phyloP scores from a whole-genome alignment of 2,888 invertebrate species.

The Yponomeuta evonymella region DNA sequence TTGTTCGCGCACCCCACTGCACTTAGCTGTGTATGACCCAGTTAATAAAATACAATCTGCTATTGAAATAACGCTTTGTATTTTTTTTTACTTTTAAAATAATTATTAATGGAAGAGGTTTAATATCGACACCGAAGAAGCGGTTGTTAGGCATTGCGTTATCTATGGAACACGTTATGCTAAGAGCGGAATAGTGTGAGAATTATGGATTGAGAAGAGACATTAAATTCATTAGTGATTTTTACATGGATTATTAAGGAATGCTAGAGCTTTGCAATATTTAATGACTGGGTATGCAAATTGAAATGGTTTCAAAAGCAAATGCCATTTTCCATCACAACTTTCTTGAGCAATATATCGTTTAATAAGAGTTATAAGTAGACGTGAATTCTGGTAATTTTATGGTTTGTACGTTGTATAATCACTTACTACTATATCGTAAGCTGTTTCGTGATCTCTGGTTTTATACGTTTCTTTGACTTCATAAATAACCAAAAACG shows the following conservation, averaged over 20 bases:
- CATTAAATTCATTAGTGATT: neutral
- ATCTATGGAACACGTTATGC: no score
- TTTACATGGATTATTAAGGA: neutral
- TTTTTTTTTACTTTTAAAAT: no score
- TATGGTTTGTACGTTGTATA: neutral
- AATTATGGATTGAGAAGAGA: neutral
- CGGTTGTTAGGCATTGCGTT: no score
- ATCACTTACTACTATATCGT: neutral
- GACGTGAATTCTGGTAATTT: neutral
- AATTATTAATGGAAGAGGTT: no score
- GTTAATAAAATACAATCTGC: no score
- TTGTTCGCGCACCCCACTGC: no score
- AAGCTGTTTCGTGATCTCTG: neutral
- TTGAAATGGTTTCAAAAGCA: neutral
- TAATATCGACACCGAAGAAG: no score
- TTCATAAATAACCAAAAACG: neutral
- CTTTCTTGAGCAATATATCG: slow-evolving; percentile 3
- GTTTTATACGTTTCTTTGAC: neutral
- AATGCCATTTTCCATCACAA: neutral
- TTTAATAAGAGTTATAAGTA: neutral
- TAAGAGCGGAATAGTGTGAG: neutral
- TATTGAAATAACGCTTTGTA: no score
- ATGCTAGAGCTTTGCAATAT: neutral
- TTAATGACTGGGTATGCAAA: neutral
- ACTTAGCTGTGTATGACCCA: no score